Base-by-base conservation (phyloP, 2,113 vertebrate species). In the Amblyopsis rosae region DNA sequence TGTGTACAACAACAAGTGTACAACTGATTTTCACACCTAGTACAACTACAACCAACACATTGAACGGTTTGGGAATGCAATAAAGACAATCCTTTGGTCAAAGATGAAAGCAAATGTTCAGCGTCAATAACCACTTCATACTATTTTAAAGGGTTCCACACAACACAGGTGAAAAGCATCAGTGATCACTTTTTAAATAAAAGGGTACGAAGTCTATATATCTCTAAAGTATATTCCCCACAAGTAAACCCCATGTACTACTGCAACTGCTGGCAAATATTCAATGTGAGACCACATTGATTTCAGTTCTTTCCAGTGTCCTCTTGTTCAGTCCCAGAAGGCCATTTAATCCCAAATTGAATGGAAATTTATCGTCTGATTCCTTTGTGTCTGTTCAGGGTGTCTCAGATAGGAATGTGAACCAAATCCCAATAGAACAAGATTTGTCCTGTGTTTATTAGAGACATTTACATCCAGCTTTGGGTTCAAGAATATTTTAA, bases 51-150 rank as follows among this genome's bases (percentile, higher is more conserved):
- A 75, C 81, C 72, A 41, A 5, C 68, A 82, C 67, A 48, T 67
- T 3, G 60, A 68, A 59, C 0, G 12, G 26, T 46, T 50, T 63
- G 19, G 59, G 73, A 47, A 77, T 59, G 87, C 75, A 79, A 57
- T 59, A 66, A 73, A 70, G 53, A 83, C 71, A 72, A 41, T 63
- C 49, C 76, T 87, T 80, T 82, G 75, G 79, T 83, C 76, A 75
- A 66, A 83, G 82, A 80, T 80, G 73, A 63, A 82, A 77, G 81
- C 75, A 73, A 69, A 50, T 75, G 48, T 73, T 65, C 69, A 65
- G 80, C 71, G 81, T 59, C 19, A 67, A 68, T 62, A 0, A 68
- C 45, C 73, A 82, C 63, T 69, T 50, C 76, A 74, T 53, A 79
- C 77, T 10, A 70, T 72, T 64, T 77, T 63, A 64, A 67, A 73